These are phyloP conservation scores for Xiphias gladius DNA, from an alignment of 2,113 vertebrate genomes.

Conservation along the genomic window DNA sequence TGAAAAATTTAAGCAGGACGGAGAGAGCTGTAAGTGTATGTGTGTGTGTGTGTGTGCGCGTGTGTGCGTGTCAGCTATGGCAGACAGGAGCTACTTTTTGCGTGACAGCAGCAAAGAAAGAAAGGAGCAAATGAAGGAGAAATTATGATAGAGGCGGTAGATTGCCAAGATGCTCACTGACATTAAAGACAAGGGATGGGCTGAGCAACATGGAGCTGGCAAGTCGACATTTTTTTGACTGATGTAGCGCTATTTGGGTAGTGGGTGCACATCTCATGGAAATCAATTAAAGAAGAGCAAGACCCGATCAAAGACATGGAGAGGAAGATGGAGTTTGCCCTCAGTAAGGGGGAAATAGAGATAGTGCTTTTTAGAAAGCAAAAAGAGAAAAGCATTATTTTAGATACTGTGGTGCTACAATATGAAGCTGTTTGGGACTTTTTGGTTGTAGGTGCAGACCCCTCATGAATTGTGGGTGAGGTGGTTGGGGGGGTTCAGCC, in stretches of 20 bases:
- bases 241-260: constrained; percentile 15
- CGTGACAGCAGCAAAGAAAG: constrained; percentile 18
- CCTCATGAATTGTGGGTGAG: constrained; percentile 18
- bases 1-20: constrained; percentile 61
- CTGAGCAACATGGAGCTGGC: constrained; percentile 14
- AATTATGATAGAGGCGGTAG: constrained; percentile 31
- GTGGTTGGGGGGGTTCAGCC: constrained; percentile 23
- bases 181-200: constrained; percentile 32
- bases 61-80: neutral
- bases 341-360: neutral
- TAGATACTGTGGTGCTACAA: neutral
- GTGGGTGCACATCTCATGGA: constrained; percentile 8
- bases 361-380: neutral
- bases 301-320: neutral
- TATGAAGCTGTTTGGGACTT: constrained; percentile 8
- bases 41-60: neutral
- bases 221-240: constrained; percentile 17
- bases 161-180: constrained; percentile 40
- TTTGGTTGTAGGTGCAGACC: neutral
- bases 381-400: neutral
- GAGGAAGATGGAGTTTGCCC: neutral
- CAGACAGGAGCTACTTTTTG: constrained; percentile 25
- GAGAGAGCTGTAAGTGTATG: constrained; percentile 1
- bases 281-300: neutral
- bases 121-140: constrained; percentile 22